Percentiles rank a stretch among this genome's conserved stretches.
Conservation (phyloP, 2,113 vertebrate species). For the Willisornis vidua region DNA sequence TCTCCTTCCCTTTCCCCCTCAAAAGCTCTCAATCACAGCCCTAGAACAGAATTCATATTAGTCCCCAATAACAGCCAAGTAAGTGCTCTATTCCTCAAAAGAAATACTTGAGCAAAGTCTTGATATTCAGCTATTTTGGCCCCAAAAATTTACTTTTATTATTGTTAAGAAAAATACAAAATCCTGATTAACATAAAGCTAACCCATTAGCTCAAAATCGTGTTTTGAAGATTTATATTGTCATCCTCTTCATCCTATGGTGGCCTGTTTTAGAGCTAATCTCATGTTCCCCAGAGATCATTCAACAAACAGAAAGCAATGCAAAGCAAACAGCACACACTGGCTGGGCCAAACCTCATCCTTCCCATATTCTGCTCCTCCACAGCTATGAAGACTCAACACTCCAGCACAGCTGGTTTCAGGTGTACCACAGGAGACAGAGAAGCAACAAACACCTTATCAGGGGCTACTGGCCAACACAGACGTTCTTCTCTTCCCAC, state of each 20-base stretch:
- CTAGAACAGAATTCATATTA: neutral
- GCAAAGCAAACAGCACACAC: neutral
- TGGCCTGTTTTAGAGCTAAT: slow-evolving; percentile 32
- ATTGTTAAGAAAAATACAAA: neutral
- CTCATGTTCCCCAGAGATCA: neutral
- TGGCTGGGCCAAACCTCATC: neutral
- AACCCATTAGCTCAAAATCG: neutral
- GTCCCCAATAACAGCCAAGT: neutral
- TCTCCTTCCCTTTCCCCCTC: neutral
- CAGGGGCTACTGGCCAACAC: neutral
- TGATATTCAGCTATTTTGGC: neutral
- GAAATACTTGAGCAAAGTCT: neutral
- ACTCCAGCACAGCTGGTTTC: neutral
- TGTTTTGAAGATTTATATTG: neutral
- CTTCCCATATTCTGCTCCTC: neutral
- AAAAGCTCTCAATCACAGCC: neutral
- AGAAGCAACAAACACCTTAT: neutral
- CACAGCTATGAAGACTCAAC: neutral
- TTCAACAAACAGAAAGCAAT: neutral
- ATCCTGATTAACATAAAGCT: slow-evolving; percentile 3
- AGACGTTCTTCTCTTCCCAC: neutral
- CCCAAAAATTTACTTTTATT: neutral
- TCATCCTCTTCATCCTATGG: neutral
- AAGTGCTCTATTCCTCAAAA: neutral
- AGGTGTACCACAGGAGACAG: neutral